phyloP scores from a whole-genome alignment of 2,888 invertebrate genomes.

The Asteroscopus sphinx region DNA sequence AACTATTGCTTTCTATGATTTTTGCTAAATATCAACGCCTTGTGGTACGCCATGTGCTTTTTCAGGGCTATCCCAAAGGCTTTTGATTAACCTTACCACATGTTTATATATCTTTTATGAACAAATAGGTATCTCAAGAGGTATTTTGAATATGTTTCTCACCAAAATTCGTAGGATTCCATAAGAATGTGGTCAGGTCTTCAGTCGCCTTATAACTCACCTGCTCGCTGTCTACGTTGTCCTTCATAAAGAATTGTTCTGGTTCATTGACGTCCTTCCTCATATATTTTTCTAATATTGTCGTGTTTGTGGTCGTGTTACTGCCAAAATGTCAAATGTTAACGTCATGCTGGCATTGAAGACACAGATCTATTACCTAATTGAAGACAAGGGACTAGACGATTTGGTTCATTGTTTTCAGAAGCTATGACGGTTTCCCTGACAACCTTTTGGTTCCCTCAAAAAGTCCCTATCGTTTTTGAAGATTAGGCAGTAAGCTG shows the following conservation, averaged over 20 bases:
- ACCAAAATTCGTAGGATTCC: constrained; percentile 1
- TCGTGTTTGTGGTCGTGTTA: constrained; percentile 41
- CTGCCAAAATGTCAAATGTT: constrained; percentile 54
- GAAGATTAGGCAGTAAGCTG: not conserved
- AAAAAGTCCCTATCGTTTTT: not conserved
- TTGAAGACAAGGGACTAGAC: too few relatives aligned
- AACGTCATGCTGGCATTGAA: constrained; percentile 29
- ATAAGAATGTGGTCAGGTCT: constrained; percentile 4
- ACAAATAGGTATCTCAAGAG: constrained; percentile 4
- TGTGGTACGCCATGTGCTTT: constrained; percentile 6
- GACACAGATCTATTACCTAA: too few relatives aligned
- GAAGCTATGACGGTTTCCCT: constrained; percentile 16
- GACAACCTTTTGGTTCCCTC: constrained; percentile 1
- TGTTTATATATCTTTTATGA: not conserved
- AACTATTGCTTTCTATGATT: not conserved
- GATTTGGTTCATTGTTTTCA: constrained; percentile 18
- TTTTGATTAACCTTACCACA: constrained; percentile 8
- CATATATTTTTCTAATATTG: constrained; percentile 49
- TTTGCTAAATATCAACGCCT: constrained; percentile 1
- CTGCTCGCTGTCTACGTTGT: constrained; percentile 5
- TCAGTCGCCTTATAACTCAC: not conserved
- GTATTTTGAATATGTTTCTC: constrained; percentile 1
- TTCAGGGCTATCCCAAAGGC: constrained; percentile 3
- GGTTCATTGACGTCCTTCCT: constrained; percentile 51
- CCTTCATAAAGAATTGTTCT: constrained; percentile 22